phyloP scores from a whole-genome alignment of 2,113 vertebrate species.

The Phylloscopus trochilus region DNA sequence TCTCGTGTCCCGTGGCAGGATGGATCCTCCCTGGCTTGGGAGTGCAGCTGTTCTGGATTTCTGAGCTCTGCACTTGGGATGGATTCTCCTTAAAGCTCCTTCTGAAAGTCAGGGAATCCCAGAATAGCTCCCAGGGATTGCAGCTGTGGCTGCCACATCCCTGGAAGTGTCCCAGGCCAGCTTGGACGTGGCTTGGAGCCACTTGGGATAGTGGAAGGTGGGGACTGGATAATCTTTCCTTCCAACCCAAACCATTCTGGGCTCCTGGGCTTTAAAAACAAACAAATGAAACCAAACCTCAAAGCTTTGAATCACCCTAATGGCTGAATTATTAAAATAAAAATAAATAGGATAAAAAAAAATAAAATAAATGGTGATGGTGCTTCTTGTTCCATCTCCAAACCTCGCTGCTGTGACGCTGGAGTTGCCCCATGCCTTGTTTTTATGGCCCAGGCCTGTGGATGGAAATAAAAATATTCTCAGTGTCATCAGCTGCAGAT shows the following conservation, averaged over 20 bases:
- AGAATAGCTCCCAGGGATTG: not conserved
- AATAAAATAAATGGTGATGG: too few relatives aligned
- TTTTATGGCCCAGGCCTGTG: not conserved
- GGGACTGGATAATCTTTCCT: not conserved
- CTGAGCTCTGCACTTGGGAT: not conserved
- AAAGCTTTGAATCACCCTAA: not conserved
- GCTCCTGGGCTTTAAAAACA: not conserved
- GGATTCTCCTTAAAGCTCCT: not conserved
- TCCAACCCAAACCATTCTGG: not conserved
- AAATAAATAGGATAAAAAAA: not conserved
- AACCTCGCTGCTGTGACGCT: not conserved
- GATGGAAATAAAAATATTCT: not conserved
- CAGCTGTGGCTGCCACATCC: not conserved
- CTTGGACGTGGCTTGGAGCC: not conserved
- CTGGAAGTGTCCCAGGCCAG: not conserved
- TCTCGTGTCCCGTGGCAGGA: fast-evolving
- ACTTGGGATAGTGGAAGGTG: fast-evolving
- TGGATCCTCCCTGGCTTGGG: not conserved
- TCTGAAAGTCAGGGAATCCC: not conserved
- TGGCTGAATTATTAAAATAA: not conserved
- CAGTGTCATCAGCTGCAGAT: not conserved
- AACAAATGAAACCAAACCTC: not conserved
- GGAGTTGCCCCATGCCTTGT: not conserved
- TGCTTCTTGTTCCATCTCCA: not conserved
- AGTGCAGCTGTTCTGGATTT: not conserved